Percentiles rank a stretch among this genome's conserved stretches.
phyloP scores from a whole-genome alignment of 2,113 vertebrate species.

The Heterocephalus glaber region DNA sequence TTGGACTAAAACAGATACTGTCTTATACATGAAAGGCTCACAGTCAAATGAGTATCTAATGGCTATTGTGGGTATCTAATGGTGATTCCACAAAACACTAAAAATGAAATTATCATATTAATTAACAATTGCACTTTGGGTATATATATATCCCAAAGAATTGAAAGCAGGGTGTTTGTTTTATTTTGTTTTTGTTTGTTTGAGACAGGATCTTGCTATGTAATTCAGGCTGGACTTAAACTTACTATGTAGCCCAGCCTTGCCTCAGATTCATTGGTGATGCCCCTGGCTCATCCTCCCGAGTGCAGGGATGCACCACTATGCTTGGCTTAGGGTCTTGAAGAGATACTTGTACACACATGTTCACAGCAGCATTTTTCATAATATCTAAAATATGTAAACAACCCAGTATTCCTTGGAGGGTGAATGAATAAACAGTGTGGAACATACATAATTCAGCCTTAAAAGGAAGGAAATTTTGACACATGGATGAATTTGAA shows the following conservation, averaged over 20 bases:
- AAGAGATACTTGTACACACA: not conserved
- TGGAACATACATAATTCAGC: not conserved
- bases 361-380: not conserved
- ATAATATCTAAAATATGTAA: not conserved
- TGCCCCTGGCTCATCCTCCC: no score
- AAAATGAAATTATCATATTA: not conserved
- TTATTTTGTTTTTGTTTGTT: no score
- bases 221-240: no score
- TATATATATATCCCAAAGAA: not conserved
- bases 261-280: no score
- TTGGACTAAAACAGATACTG: not conserved
- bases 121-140: not conserved
- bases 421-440: not conserved
- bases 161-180: not conserved
- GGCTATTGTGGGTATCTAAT: not conserved
- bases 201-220: no score
- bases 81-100: not conserved
- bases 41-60: not conserved
- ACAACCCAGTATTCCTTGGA: not conserved
- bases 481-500: not conserved
- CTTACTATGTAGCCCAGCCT: no score
- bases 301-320: no score
- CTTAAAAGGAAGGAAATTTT: not conserved
- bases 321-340: not conserved
- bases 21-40: not conserved